Conservation (phyloP, 1,140 invertebrate genomes). For the Frieseomelitta varia region DNA sequence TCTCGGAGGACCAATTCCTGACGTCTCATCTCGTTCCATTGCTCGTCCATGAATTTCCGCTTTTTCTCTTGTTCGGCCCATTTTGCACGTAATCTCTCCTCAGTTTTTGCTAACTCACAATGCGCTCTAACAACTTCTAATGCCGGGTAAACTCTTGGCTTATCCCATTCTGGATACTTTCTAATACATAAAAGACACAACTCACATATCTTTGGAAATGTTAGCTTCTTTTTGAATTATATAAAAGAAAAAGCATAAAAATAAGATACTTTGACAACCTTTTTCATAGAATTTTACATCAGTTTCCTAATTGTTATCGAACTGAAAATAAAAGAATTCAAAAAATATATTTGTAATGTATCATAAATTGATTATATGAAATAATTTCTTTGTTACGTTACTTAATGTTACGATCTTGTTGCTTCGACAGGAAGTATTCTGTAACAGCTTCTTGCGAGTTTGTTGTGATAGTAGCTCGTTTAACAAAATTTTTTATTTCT, state of each 20-base stretch:
- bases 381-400: slow-evolving; percentile 52
- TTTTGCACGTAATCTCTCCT: slow-evolving; percentile 79
- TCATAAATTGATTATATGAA: neutral
- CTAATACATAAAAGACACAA: slow-evolving; percentile 64
- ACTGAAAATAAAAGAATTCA: slow-evolving; percentile 31
- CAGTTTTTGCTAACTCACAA: slow-evolving; percentile 80
- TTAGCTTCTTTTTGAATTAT: neutral
- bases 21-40: slow-evolving; percentile 81
- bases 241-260: neutral
- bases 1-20: slow-evolving; percentile 81
- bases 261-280: slow-evolving; percentile 8
- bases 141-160: slow-evolving; percentile 81
- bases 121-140: slow-evolving; percentile 81
- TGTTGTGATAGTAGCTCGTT: slow-evolving; percentile 53
- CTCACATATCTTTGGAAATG: slow-evolving; percentile 12
- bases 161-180: slow-evolving; percentile 84
- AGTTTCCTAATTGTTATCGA: slow-evolving; percentile 16
- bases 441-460: slow-evolving; percentile 61
- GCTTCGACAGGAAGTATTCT: slow-evolving; percentile 70
- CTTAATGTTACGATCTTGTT: slow-evolving; percentile 62
- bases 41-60: slow-evolving; percentile 77
- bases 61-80: slow-evolving; percentile 76
- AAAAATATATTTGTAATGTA: slow-evolving; percentile 6
- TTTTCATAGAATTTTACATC: slow-evolving; percentile 9
- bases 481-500: slow-evolving; percentile 44